These are phyloP conservation scores for Heliocidaris erythrogramma DNA, from an alignment of 35 echinoderm and acorn worm genomes.

Conservation along the genomic window DNA sequence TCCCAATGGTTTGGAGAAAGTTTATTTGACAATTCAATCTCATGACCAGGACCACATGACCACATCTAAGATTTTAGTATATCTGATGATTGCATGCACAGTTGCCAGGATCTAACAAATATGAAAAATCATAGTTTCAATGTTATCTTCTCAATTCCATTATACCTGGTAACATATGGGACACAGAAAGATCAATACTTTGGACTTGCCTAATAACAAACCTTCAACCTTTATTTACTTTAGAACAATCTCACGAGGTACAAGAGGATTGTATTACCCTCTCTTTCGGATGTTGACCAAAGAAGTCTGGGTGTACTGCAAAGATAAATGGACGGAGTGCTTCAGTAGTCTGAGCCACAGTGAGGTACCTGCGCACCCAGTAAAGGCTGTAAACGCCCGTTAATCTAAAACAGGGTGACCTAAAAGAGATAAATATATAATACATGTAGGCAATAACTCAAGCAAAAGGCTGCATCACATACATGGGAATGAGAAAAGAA, in stretches of 20 bases:
- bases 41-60: too few species aligned
- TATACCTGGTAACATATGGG: background rate
- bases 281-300: conserved; percentile 93
- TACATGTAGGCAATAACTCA: too few species aligned
- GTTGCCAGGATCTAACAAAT: too few species aligned
- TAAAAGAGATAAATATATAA: background rate
- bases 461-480: too few species aligned
- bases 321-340: conserved; percentile 88
- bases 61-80: too few species aligned
- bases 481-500: too few species aligned
- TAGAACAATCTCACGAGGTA: background rate
- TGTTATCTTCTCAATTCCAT: background rate
- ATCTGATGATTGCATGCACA: too few species aligned
- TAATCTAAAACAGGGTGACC: background rate
- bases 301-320: conserved; percentile 97
- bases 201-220: background rate
- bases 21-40: too few species aligned
- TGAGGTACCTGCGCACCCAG: conserved; percentile 41
- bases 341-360: conserved; percentile 73
- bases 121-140: too few species aligned
- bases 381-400: background rate
- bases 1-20: too few species aligned
- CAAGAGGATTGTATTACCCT: conserved; percentile 56
- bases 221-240: background rate
- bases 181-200: background rate